Evolutionary conservation across 1,140 invertebrate genomes (phyloP).

Genomic region (Drosophila quadrilineata): DNA sequence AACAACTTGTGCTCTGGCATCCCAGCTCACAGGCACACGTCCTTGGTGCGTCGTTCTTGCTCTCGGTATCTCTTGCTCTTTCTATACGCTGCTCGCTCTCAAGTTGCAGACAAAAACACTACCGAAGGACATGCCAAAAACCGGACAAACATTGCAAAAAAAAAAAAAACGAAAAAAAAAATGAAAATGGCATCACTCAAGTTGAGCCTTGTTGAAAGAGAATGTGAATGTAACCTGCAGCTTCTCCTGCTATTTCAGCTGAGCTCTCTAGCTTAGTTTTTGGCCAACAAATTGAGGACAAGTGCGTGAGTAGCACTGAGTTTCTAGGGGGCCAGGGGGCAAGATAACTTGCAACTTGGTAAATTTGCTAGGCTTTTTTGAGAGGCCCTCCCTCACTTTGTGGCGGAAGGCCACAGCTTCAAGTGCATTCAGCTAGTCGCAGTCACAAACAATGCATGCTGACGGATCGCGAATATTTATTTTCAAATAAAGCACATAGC

Average conservation of each 20-base stretch:
- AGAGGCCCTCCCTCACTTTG: no score
- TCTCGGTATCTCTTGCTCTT: neutral
- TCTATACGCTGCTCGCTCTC: conserved; percentile 6
- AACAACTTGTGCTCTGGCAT: conserved; percentile 17
- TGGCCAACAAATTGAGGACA: conserved; percentile 5
- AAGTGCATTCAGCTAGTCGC: conserved; percentile 41
- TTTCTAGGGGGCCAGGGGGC: neutral
- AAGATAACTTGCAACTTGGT: conserved; percentile 1
- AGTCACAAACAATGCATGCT: neutral
- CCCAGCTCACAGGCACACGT: conserved; percentile 19
- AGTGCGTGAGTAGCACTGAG: conserved; percentile 10
- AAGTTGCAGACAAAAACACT: conserved; percentile 45
- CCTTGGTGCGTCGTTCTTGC: conserved; percentile 40
- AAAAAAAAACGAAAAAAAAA: no score
- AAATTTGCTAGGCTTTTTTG: neutral
- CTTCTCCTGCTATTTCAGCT: neutral
- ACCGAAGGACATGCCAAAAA: conserved; percentile 45
- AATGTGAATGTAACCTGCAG: neutral
- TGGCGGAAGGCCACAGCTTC: conserved; percentile 49
- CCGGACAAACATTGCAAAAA: conserved; percentile 40
- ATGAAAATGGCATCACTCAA: conserved; percentile 32
- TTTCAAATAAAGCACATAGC: no score
- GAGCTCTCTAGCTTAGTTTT: neutral
- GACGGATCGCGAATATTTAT: no score
- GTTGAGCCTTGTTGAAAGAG: neutral